Conservation (phyloP, 2,888 invertebrate species). For the Periphyllus acericola region DNA sequence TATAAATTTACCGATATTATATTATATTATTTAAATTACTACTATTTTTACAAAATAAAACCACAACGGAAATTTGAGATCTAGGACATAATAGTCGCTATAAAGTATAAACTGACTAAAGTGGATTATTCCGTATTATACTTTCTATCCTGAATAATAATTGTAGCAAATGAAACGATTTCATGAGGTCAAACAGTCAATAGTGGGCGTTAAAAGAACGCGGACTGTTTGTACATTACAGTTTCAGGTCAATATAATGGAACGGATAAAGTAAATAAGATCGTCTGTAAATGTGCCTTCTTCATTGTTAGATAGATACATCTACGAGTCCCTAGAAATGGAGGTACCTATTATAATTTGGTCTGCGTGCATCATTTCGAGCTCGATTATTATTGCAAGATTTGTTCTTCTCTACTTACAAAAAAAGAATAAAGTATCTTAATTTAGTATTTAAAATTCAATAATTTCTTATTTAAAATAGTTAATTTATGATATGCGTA, state of each 20-base stretch:
- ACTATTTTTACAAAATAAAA: neutral
- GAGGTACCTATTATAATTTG: conserved; percentile 20
- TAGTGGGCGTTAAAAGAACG: conserved; percentile 52
- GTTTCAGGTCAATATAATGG: conserved; percentile 53
- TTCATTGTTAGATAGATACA: conserved; percentile 22
- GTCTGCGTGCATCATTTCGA: neutral
- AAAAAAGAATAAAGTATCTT: too few relatives aligned
- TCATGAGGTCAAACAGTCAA: conserved; percentile 59
- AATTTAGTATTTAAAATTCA: neutral
- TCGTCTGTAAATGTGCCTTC: conserved; percentile 16
- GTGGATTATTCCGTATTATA: conserved; percentile 43
- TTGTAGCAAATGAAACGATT: conserved; percentile 56
- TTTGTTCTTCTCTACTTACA: neutral
- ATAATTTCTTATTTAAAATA: neutral
- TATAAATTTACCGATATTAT: too few relatives aligned
- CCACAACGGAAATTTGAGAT: conserved; percentile 26
- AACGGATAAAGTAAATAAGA: conserved; percentile 39
- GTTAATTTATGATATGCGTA: neutral
- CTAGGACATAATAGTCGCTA: conserved; percentile 40
- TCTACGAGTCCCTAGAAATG: neutral
- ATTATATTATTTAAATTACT: too few relatives aligned
- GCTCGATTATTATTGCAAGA: neutral
- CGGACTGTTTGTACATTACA: conserved; percentile 31
- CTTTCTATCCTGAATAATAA: conserved; percentile 60
- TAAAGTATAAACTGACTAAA: conserved; percentile 21